These are phyloP conservation scores for Lipotes vexillifer DNA, from an alignment of 2,113 vertebrate species.

Conservation along the genomic window DNA sequence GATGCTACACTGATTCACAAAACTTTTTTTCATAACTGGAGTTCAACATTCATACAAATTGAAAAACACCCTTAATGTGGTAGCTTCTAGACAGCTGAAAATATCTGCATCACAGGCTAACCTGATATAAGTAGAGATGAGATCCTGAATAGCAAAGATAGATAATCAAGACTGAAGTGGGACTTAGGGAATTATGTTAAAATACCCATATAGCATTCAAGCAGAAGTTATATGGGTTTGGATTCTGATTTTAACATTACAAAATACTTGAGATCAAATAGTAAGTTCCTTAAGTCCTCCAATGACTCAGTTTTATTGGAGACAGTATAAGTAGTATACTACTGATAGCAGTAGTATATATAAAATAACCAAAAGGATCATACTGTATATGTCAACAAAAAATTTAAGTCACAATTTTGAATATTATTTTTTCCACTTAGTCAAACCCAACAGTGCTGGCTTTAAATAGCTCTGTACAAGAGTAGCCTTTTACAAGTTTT, in stretches of 20 bases:
- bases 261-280: background rate
- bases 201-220: background rate
- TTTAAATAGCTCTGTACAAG: background rate
- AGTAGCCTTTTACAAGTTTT: background rate
- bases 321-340: background rate
- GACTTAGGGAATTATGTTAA: background rate
- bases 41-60: slow-evolving; percentile 10
- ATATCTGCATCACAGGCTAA: slow-evolving; percentile 8
- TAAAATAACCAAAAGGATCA: slow-evolving; percentile 24
- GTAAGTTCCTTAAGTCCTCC: background rate
- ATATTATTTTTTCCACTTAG: background rate
- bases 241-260: slow-evolving; percentile 33
- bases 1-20: background rate
- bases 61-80: background rate
- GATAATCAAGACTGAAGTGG: background rate
- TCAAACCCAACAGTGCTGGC: background rate
- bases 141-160: background rate
- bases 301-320: slow-evolving; percentile 1
- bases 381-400: background rate
- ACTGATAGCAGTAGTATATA: background rate
- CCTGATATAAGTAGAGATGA: background rate
- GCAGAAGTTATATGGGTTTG: background rate
- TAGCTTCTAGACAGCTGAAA: slow-evolving; percentile 40
- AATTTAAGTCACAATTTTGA: slow-evolving; percentile 36
- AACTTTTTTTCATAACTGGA: background rate